Base-by-base conservation (phyloP, 1,140 invertebrate genomes). In the Zaprionus camerounensis region DNA sequence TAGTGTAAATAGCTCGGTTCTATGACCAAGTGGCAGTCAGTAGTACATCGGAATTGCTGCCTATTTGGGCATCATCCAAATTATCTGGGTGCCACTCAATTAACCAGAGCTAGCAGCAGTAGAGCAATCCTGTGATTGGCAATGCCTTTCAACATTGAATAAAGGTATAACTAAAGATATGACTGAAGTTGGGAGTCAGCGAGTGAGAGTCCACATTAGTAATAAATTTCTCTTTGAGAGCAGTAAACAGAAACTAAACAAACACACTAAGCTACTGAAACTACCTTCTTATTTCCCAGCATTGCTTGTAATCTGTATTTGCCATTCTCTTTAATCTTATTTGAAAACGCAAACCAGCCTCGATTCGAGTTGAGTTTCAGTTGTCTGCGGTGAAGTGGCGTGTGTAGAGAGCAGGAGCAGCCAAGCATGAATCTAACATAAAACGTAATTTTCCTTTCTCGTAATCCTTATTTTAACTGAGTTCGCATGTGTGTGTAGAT, bases 371-470 rank as follows among this genome's bases (percentile, higher is more conserved):
- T 36, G 66, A 65, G 53, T 36, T 76, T 63, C 41, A 78, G 72
- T 75, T 70, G 69, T 57, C 62, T 71, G 67, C 55, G 55, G 66
- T 38, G 57, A 62, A 63, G 20, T 46, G 36, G 61, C 28, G 22
- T 66, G 66, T 46, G 36, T 34, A 69, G 46, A 38, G 44, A 53
- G 73, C 71, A 81, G 66, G 76, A 53, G 46, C 71, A 79, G 56
- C 64, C 66, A 81, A 76, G 78, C 79, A 78, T 64, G 57, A 79
- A 67, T 63, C 55, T 74, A 72, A 85, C 85, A 90, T 90, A 81
- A 84, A 88, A 88, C 83, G 75, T 80, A 84, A 90, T 84, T 88
- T 78, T 79, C 75, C 72, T 73, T 84, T 90, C 71, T 74, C 71
- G 55, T 81, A 88, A 88, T 88, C 85, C 84, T 71, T 84, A 80